Base-by-base conservation (phyloP, 2,113 vertebrate genomes). In the Noctilio leporinus region DNA sequence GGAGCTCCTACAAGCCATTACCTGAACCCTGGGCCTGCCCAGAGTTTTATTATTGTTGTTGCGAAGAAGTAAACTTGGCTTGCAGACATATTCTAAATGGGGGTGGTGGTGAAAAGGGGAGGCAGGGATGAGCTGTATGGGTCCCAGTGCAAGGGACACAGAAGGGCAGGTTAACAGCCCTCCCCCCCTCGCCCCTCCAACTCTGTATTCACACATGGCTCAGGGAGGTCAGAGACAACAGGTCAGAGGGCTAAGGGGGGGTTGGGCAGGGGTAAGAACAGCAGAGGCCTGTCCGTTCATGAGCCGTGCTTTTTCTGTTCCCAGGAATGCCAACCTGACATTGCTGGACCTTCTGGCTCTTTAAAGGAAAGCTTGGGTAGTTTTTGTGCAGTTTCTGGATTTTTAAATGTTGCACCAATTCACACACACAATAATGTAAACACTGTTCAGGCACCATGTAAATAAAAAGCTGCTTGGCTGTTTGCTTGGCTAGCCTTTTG, bases 41-140 rank as follows among this genome's bases (percentile, higher is more conserved):
- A 3, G 2, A 26, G 43, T 38, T 73, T 93, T 76, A 35, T 67
- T 69, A 69, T 38, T 57, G 28, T 51, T 45, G 64, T 85, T 95
- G 81, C 85, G 84, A 67, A 96, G 88, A 80, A 65, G 75, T 53
- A 53, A 85, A 9, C 70, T n/a, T 57, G 84, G 40, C 73, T 80
- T 4, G 0, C 49, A 22, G 69, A 76, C 49, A n/a, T 35, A 12
- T 33, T 65, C 78, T 57, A 55, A 43, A 30, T 28, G 45, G 35
- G 47, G 16, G 5, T 4, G 11, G 45, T 17, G 33, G 33, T 75
- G 69, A 45, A 53, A 72, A 51, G 40, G 28, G 40, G 53, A 77
- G 40, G 6, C 51, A 10, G 22, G 20, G 38, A 35, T 72, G 67
- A 70, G 43, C 30, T 47, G 30, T 7, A 11, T 15, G 2, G 3